Conservation (phyloP, 2,888 invertebrate species). For the Drosophila austrosaltans region DNA sequence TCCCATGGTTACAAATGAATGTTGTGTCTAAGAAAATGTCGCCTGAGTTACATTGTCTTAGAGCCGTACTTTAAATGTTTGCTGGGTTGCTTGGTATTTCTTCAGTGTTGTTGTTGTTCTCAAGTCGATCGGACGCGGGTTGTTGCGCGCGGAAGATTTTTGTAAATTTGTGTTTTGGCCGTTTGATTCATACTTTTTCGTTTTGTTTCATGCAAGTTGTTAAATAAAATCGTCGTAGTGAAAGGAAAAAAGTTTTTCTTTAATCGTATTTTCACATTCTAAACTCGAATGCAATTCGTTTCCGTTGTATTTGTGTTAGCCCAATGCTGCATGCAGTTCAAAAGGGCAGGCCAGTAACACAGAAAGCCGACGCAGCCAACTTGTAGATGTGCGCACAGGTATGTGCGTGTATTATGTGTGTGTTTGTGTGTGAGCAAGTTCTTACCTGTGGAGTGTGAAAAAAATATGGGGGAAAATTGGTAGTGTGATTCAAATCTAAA, state of each 20-base stretch:
- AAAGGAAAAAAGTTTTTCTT: conserved; percentile 1
- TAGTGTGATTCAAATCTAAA: conserved; percentile 38
- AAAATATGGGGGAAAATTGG: conserved; percentile 21
- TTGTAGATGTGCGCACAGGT: conserved; percentile 31
- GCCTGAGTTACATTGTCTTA: too few species aligned
- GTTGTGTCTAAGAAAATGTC: too few species aligned
- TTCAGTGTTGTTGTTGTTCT: neutral
- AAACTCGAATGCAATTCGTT: conserved; percentile 41
- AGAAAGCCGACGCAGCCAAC: conserved; percentile 57
- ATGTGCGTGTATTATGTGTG: conserved; percentile 1
- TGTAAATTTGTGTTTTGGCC: neutral
- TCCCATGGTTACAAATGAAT: too few species aligned
- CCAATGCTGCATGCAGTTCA: conserved; percentile 73
- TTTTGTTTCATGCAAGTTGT: neutral
- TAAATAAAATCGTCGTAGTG: conserved; percentile 7
- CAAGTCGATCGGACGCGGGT: neutral
- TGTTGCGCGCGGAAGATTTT: conserved; percentile 5
- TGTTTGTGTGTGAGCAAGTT: conserved; percentile 40
- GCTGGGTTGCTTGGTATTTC: neutral
- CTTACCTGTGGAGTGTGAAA: conserved; percentile 42
- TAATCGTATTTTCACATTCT: conserved; percentile 44
- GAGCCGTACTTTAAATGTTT: too few species aligned
- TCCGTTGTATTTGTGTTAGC: conserved; percentile 45
- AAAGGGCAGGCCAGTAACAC: conserved; percentile 59
- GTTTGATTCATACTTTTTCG: neutral